A percentile compares a stretch with the other conserved stretches of the same genome.
Conservation (phyloP, 2,113 vertebrate species). For the Spea multiplicata region DNA sequence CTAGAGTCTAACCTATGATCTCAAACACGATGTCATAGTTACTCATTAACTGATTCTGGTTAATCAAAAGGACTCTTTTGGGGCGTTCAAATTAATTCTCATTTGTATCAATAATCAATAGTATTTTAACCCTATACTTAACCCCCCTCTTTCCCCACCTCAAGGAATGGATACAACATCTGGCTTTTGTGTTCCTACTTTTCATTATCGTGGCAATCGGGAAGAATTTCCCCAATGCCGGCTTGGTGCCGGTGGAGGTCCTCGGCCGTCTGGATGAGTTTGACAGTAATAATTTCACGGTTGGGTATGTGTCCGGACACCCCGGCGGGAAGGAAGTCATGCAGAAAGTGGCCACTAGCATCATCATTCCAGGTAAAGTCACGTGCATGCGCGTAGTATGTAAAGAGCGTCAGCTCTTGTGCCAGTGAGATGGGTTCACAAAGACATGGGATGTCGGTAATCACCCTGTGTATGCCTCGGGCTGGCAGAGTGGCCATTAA, state of each 20-base stretch:
- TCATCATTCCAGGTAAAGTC: conserved; percentile 46
- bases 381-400: background rate
- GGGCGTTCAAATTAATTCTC: too few species aligned
- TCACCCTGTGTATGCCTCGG: too few species aligned
- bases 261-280: conserved; percentile 53
- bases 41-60: too few species aligned
- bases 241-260: conserved; percentile 8
- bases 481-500: background rate
- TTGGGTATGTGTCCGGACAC: conserved; percentile 70
- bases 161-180: conserved; percentile 69
- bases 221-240: rapidly evolving
- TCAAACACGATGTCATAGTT: too few species aligned
- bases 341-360: conserved; percentile 68
- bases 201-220: rapidly evolving
- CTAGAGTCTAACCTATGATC: too few species aligned
- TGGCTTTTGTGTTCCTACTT: conserved; percentile 58
- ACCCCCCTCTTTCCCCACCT: background rate
- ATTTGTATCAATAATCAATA: too few species aligned
- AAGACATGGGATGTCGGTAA: too few species aligned
- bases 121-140: too few species aligned
- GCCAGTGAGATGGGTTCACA: too few species aligned
- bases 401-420: too few species aligned
- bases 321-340: conserved; percentile 72
- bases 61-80: too few species aligned
- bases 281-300: background rate